Base-by-base conservation (phyloP, 2,888 invertebrate genomes). In the Acleris literana region DNA sequence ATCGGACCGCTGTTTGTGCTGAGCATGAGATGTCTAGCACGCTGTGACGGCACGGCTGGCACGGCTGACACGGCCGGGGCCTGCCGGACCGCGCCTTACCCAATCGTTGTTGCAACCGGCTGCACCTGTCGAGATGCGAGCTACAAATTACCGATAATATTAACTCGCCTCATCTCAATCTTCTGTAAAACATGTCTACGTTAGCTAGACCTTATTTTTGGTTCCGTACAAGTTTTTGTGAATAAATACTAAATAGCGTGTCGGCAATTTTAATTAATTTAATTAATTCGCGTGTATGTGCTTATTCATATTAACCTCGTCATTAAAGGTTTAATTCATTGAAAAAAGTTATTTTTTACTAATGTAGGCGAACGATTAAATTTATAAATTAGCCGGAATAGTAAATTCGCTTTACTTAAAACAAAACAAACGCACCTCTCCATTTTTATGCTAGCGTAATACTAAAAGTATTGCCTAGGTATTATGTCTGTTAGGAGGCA, bases 81-180 rank as follows among this genome's bases (percentile, higher is more conserved):
- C 60, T 51, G 62, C 56, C 56, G 60, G 64, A 57, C 64, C 64
- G 25, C 57, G 61, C 66, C 87, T 91, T 91, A 86, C 91, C 87
- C 91, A 91, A 91, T 87, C 80, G 71, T 83, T 91, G 89, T 87
- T 89, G 91, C 89, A 91, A 91, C 85, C 82, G 84, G 84, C 87
- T 85, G 88, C 91, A 90, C 90, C 88, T 90, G 90, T 82, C 84
- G 81, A 88, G 90, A 88, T 87, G 85, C 79, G 80, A 84, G 82
- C 83, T 83, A 86, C 86, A 85, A 87, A 88, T 85, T 85, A 76
- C 82, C 82, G 77, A 72, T 58, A 53, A 81, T 79, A 81, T 79
- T 82, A 81, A 75, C 77, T 77, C 71, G 70, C 71, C 65, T 72
- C 73, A 75, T 74, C 76, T 73, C 72, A 74, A 78, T 74, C 72